Base-by-base conservation (phyloP, 2,113 vertebrate genomes). In the Illadopsis cleaveri region DNA sequence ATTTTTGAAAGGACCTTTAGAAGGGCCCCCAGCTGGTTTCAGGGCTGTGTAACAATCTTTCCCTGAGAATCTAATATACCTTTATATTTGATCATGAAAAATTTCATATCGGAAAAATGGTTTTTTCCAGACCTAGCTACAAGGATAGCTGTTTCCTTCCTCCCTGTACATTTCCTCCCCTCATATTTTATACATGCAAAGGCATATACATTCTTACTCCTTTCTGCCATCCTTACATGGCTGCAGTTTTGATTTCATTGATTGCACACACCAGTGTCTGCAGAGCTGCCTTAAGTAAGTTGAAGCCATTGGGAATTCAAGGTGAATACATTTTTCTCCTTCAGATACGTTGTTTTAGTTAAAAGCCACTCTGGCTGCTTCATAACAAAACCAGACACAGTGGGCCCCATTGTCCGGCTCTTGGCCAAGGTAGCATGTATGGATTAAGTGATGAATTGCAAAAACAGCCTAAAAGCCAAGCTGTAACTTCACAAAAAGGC, bases 371-470 rank as follows among this genome's bases (percentile, higher is more conserved):
- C 92, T 37, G 82, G 48, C 91, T 93, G 77, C 77, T 95, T 77
- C 57, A 1, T 71, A 93, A 93, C 95, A 94, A 93, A 95, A 82
- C 91, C 81, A 90, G 95, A 90, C 82, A 89, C 61, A 84, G 69
- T 31, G 76, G 94, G 91, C 66, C 71, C 58, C 92, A 94, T 96
- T 97, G 95, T 97, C 96, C 80, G 1, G 73, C 54, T 84, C 92
- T 87, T 92, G 91, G 93, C 84, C 89, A 93, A 95, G 85, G 94
- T 53, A 96, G 86, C 42, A 0, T 19, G 15, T 82, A 95, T 94
- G 73, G 96, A 96, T 97, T 95, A 95, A 96, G 93, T 96, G 97
- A 96, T 89, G 94, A 96, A 96, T 96, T 96, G 91, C 87, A 94
- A 95, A 86, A 92, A 80, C 44, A 51, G 64, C 65, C 94, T 96